phyloP scores from a whole-genome alignment of 2,113 vertebrate genomes.

The Corapipo altera region DNA sequence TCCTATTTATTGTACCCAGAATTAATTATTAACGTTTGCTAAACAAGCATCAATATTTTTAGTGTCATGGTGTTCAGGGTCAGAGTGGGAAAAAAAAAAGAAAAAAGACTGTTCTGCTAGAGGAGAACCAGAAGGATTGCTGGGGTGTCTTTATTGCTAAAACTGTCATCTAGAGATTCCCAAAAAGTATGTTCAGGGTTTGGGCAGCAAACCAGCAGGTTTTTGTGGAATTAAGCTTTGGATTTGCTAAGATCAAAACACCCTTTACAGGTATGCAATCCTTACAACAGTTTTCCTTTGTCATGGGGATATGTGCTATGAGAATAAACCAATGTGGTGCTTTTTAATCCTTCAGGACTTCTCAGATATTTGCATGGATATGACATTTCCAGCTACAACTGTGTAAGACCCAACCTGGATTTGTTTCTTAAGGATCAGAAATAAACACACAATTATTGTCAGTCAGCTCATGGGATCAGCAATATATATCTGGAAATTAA shows the following conservation, averaged over 20 bases:
- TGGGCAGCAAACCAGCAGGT: neutral
- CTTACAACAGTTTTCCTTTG: neutral
- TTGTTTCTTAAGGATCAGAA: neutral
- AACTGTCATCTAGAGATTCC: neutral
- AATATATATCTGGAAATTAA: neutral
- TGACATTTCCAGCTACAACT: neutral
- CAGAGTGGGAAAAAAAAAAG: neutral
- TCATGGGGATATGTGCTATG: neutral
- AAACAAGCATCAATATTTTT: neutral
- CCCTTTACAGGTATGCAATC: neutral
- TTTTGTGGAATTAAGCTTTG: neutral
- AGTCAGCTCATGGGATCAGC: neutral
- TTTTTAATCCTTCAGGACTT: neutral
- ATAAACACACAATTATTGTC: neutral
- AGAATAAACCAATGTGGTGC: neutral
- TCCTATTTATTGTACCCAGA: neutral
- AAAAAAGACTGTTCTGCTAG: neutral
- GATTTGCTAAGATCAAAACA: neutral
- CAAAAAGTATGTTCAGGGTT: neutral
- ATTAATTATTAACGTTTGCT: conserved; percentile 21
- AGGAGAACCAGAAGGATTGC: neutral
- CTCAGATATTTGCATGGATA: neutral
- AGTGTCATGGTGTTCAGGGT: neutral
- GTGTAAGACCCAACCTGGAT: neutral
- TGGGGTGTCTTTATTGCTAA: neutral